Conservation (phyloP, 1,140 invertebrate genomes). For the Hypsibius dujardini region DNA sequence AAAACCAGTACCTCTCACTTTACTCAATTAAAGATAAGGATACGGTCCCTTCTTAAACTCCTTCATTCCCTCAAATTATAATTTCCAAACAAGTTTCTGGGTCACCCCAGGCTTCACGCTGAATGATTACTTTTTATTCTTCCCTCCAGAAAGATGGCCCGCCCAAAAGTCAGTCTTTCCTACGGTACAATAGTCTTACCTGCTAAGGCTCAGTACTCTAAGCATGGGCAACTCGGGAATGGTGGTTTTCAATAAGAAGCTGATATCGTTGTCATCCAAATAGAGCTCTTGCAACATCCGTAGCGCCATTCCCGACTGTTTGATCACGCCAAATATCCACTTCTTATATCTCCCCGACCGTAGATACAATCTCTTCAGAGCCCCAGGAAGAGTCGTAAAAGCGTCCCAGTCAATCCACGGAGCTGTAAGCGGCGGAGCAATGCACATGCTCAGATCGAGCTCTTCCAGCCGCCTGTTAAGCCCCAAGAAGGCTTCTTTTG, state of each 20-base stretch:
- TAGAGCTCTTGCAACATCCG: slow-evolving; percentile 58
- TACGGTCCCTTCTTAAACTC: too few species aligned
- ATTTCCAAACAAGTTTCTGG: too few species aligned
- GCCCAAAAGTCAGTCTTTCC: too few species aligned
- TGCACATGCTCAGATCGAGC: background rate
- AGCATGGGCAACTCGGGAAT: slow-evolving; percentile 57
- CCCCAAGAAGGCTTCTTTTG: slow-evolving; percentile 4
- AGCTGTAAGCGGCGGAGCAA: background rate
- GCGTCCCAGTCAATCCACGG: background rate
- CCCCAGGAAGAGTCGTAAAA: background rate
- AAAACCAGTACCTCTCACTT: too few species aligned
- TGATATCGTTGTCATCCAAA: slow-evolving; percentile 64
- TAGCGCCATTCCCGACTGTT: slow-evolving; percentile 16
- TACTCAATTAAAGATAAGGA: too few species aligned
- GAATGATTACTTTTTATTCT: too few species aligned
- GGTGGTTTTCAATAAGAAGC: slow-evolving; percentile 52
- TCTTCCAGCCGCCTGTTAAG: background rate
- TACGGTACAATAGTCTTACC: too few species aligned
- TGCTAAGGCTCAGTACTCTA: slow-evolving; percentile 54
- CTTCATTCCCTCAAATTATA: too few species aligned
- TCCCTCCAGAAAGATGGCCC: too few species aligned
- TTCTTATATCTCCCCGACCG: background rate
- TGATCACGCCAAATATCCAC: background rate
- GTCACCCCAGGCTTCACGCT: too few species aligned
- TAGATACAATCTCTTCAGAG: background rate